phyloP scores from a whole-genome alignment of 1,140 invertebrate species.

The Ceratina japonica region DNA sequence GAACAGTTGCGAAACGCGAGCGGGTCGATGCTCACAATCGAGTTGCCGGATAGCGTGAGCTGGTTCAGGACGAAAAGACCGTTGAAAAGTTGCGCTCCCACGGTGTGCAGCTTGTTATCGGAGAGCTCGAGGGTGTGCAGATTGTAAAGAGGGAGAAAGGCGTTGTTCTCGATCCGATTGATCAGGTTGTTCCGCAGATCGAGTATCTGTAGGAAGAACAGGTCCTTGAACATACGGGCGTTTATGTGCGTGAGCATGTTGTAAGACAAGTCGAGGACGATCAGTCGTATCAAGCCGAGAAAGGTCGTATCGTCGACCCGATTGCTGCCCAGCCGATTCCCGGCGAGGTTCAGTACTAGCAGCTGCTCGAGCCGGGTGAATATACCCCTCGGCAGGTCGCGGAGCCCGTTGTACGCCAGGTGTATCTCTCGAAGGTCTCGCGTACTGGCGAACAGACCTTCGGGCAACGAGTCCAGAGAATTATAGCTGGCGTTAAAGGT shows the following conservation, averaged over 20 bases:
- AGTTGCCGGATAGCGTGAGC: conserved; percentile 91
- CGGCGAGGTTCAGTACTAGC: conserved; percentile 90
- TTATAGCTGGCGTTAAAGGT: conserved; percentile 93
- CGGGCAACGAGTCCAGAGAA: conserved; percentile 86
- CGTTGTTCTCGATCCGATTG: conserved; percentile 91
- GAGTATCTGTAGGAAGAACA: conserved; percentile 92
- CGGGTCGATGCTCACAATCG: conserved; percentile 88
- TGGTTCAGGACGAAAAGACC: conserved; percentile 91
- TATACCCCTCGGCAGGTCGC: conserved; percentile 88
- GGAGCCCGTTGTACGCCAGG: conserved; percentile 89
- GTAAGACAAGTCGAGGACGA: conserved; percentile 91
- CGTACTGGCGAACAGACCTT: conserved; percentile 87
- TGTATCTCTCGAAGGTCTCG: conserved; percentile 90
- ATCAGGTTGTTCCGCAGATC: conserved; percentile 93
- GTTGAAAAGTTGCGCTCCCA: conserved; percentile 91
- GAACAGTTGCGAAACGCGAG: conserved; percentile 95
- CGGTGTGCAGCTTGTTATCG: conserved; percentile 89
- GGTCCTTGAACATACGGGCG: conserved; percentile 91
- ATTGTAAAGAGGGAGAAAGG: conserved; percentile 92
- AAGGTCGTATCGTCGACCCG: conserved; percentile 91
- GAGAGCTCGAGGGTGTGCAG: conserved; percentile 91
- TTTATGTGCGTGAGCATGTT: conserved; percentile 91
- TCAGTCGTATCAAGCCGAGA: conserved; percentile 89
- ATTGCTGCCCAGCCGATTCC: conserved; percentile 91
- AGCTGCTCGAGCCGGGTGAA: conserved; percentile 92